phyloP scores from a whole-genome alignment of 35 echinoderm and acorn worm genomes.

The Heliocidaris erythrogramma region DNA sequence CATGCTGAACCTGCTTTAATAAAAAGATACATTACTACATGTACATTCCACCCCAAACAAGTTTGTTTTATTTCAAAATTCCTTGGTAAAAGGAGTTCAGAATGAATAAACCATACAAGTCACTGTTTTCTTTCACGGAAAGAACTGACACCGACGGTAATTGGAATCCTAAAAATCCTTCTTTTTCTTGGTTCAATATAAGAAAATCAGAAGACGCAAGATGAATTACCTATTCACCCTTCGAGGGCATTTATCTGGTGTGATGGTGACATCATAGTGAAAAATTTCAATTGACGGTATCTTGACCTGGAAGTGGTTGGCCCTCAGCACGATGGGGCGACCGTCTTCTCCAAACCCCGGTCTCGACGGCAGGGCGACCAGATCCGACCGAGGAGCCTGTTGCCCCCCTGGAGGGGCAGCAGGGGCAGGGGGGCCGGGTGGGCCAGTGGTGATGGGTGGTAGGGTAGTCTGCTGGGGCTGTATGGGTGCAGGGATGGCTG shows the following conservation, averaged over 20 bases:
- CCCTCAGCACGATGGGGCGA: conserved; percentile 81
- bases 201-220: background rate
- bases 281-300: conserved; percentile 84
- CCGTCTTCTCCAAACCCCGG: conserved; percentile 88
- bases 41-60: no score
- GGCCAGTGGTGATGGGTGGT: background rate
- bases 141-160: no score
- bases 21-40: no score
- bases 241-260: conserved; percentile 93
- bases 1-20: no score
- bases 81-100: no score
- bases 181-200: background rate
- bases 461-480: conserved; percentile 44
- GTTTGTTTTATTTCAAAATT: no score
- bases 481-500: background rate
- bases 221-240: conserved; percentile 87
- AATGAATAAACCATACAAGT: no score
- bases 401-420: background rate
- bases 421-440: conserved; percentile 22
- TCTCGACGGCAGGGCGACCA: conserved; percentile 62
- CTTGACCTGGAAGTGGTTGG: conserved; percentile 95
- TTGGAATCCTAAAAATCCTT: no score
- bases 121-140: no score
- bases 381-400: conserved; percentile 41
- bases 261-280: conserved; percentile 91